Conservation (phyloP, 2,113 vertebrate genomes). For the Casuarius casuarius region DNA sequence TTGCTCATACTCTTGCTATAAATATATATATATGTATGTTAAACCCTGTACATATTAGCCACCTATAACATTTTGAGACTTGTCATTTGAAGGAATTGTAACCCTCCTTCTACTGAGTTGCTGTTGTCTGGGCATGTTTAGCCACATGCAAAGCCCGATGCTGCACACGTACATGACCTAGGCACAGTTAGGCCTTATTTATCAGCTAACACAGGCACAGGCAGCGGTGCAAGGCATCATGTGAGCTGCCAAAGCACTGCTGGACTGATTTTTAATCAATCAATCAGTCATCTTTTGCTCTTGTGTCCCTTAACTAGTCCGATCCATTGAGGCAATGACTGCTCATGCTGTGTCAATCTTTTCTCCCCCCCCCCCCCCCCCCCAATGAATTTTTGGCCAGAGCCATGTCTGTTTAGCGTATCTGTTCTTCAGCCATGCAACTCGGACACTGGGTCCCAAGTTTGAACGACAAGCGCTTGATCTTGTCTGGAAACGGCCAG, state of each 20-base stretch:
- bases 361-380: background rate
- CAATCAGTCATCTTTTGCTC: no score
- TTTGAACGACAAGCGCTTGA: rapidly evolving
- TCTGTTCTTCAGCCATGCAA: background rate
- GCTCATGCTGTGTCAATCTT: rapidly evolving
- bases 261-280: no score
- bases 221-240: no score
- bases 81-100: background rate
- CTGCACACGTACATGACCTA: no score
- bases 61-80: background rate
- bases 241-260: no score
- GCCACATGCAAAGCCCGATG: background rate
- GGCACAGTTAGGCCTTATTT: no score
- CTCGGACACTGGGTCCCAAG: rapidly evolving
- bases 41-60: background rate
- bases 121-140: background rate
- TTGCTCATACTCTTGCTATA: no score
- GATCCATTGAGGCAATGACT: no score
- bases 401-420: background rate
- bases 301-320: no score
- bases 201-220: no score
- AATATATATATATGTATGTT: no score
- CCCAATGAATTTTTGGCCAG: background rate
- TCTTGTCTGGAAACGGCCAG: no score
- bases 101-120: background rate